These are phyloP conservation scores for Hassar affinis DNA, from an alignment of 2,113 vertebrate genomes.

Conservation along the genomic window DNA sequence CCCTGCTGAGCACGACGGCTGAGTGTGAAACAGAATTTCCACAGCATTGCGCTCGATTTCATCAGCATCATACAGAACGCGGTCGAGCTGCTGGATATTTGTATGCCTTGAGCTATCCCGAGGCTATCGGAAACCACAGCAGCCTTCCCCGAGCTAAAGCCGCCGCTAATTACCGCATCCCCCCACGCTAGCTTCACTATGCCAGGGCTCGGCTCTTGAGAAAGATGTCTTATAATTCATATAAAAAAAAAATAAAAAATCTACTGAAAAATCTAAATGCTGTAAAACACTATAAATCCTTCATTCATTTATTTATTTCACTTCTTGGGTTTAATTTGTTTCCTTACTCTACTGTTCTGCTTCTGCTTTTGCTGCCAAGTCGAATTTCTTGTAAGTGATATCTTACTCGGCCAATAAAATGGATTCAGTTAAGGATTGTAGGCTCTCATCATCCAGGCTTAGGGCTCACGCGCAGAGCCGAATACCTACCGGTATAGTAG, in stretches of 20 bases:
- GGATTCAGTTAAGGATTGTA: slow-evolving; percentile 4
- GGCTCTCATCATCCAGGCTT: background rate
- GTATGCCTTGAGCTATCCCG: slow-evolving; percentile 64
- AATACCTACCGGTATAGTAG: slow-evolving; percentile 85
- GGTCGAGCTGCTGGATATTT: slow-evolving; percentile 66
- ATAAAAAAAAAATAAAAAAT: background rate
- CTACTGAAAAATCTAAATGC: slow-evolving; percentile 13
- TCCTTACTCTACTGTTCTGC: background rate
- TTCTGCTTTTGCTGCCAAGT: slow-evolving; percentile 11
- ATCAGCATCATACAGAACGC: slow-evolving; percentile 76
- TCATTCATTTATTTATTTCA: slow-evolving; percentile 24
- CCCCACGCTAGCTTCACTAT: slow-evolving; percentile 44
- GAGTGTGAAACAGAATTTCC: slow-evolving; percentile 52
- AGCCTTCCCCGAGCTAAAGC: slow-evolving; percentile 52
- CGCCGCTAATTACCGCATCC: slow-evolving; percentile 54
- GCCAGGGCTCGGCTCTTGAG: slow-evolving; percentile 38
- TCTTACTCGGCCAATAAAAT: slow-evolving; percentile 17
- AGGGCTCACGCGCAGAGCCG: background rate
- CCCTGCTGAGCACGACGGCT: slow-evolving; percentile 39
- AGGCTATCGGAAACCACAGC: slow-evolving; percentile 63
- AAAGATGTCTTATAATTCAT: slow-evolving; percentile 25
- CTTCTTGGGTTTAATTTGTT: slow-evolving; percentile 8
- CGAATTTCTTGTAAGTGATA: slow-evolving; percentile 4
- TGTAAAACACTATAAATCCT: slow-evolving; percentile 27
- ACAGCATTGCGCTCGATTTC: slow-evolving; percentile 76